Evolutionary conservation across 64 coral and sea anemone species (phyloP).

Genomic region (Montipora efflorescens): DNA sequence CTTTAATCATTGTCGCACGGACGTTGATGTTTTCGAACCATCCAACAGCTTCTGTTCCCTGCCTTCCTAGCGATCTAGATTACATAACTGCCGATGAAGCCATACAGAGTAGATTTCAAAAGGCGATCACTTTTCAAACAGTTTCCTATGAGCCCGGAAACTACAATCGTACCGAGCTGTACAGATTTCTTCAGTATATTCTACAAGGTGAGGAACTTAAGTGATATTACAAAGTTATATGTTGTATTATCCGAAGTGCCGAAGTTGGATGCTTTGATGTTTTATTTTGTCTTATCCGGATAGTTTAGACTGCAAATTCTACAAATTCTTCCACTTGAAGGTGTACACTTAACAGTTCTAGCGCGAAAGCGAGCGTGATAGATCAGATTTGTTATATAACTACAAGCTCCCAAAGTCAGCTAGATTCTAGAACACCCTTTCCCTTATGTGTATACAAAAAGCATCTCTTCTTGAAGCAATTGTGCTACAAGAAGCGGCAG

Average conservation of each 20-base stretch:
- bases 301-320: too few species aligned
- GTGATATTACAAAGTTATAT: neutral
- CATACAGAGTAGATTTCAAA: constrained; percentile 47
- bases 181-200: constrained; percentile 70
- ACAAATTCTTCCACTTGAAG: too few species aligned
- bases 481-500: too few species aligned
- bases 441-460: too few species aligned
- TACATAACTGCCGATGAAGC: constrained; percentile 64
- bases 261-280: neutral
- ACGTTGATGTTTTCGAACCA: constrained; percentile 68
- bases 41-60: constrained; percentile 39
- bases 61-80: constrained; percentile 50
- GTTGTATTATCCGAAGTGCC: neutral
- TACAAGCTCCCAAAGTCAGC: too few species aligned
- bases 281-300: too few species aligned
- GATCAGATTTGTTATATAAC: too few species aligned
- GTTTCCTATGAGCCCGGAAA: constrained; percentile 50
- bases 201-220: constrained; percentile 50
- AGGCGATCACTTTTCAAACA: constrained; percentile 64
- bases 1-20: constrained; percentile 48
- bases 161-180: constrained; percentile 71
- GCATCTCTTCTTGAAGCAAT: too few species aligned
- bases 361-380: too few species aligned
- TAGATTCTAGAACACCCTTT: too few species aligned
- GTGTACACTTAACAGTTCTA: too few species aligned